Evolutionary conservation across 2,888 invertebrate genomes (phyloP).

Genomic region (Oligia latruncula): DNA sequence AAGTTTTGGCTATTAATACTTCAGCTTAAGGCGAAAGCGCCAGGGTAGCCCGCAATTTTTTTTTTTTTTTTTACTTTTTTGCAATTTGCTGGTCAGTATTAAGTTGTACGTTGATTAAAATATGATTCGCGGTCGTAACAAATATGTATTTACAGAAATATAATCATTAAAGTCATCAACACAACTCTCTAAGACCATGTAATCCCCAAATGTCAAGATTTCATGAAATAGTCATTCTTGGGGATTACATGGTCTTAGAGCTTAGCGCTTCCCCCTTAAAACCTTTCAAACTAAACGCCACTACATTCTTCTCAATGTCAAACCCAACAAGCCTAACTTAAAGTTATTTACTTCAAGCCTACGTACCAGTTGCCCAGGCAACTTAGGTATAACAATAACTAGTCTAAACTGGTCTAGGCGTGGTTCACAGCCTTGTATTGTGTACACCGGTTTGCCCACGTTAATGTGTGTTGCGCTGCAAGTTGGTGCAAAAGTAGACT

Average conservation of each 20-base stretch:
- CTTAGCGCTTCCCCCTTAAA: background rate
- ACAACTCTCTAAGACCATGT: too few species aligned
- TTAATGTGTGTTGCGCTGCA: conserved; percentile 21
- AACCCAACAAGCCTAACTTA: background rate
- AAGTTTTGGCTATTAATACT: background rate
- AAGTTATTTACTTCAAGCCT: background rate
- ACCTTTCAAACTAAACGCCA: too few species aligned
- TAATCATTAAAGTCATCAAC: too few species aligned
- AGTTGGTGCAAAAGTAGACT: background rate
- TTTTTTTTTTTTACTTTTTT: too few species aligned
- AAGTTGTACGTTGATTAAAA: too few species aligned
- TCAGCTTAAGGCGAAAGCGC: background rate
- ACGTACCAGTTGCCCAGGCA: background rate
- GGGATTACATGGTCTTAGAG: too few species aligned
- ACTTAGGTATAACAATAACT: conserved; percentile 26
- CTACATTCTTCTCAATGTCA: background rate
- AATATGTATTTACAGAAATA: too few species aligned
- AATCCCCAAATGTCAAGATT: too few species aligned
- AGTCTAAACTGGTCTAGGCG: conserved; percentile 52
- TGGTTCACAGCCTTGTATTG: conserved; percentile 58
- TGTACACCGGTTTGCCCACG: conserved; percentile 38
- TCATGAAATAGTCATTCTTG: too few species aligned
- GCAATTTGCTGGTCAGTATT: too few species aligned
- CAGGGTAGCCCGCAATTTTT: too few species aligned
- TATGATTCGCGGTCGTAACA: too few species aligned